phyloP scores from a whole-genome alignment of 2,797 vertebrate genomes.

The Tachyglossus aculeatus region DNA sequence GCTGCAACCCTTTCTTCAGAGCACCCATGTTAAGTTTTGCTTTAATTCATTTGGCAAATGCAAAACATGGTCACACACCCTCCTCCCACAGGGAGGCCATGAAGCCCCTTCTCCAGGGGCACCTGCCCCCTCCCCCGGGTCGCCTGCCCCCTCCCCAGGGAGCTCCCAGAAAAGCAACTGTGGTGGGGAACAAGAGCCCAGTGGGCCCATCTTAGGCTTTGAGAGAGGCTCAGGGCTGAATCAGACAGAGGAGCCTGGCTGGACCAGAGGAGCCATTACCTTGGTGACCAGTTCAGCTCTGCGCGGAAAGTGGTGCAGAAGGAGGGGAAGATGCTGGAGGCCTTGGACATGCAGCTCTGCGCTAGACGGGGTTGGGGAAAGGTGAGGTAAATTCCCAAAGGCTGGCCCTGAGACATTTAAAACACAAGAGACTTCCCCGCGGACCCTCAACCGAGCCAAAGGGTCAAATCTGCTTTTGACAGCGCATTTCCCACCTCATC shows the following conservation, averaged over 20 bases:
- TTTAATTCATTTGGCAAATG: background rate
- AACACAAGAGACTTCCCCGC: accelerated
- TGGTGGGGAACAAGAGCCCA: background rate
- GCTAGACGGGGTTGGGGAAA: constrained; percentile 68
- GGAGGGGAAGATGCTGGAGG: constrained; percentile 75
- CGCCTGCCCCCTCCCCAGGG: background rate
- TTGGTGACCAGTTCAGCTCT: constrained; percentile 76
- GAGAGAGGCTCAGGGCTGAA: background rate
- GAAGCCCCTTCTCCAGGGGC: background rate
- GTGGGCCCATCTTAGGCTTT: constrained; percentile 8
- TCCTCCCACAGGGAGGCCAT: accelerated
- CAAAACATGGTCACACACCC: background rate
- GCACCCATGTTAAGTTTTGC: background rate
- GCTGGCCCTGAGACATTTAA: accelerated
- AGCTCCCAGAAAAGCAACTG: background rate
- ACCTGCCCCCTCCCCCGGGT: accelerated
- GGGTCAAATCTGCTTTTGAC: too few species aligned
- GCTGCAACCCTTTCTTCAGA: background rate
- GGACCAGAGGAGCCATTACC: constrained; percentile 63
- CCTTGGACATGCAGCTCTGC: constrained; percentile 78
- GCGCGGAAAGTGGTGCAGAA: constrained; percentile 73
- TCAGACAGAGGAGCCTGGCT: background rate
- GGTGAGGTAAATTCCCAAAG: background rate
- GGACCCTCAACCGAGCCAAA: too few species aligned
- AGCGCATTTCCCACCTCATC: too few species aligned